phyloP scores from a whole-genome alignment of 2,797 vertebrate genomes.

The Clarias platycephalus region DNA sequence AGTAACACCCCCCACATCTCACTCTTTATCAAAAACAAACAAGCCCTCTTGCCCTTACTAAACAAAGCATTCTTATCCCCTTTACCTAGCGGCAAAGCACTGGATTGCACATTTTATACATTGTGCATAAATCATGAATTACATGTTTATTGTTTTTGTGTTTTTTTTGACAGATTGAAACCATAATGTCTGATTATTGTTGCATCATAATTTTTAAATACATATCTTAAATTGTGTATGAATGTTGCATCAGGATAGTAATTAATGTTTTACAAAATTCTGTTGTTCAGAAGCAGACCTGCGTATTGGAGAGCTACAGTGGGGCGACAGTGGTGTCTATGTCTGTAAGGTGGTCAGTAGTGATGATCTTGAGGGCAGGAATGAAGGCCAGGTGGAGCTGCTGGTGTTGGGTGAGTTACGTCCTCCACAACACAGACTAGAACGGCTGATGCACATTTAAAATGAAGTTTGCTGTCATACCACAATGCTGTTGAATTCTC shows the following conservation, averaged over 20 bases:
- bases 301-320: slow-evolving; percentile 89
- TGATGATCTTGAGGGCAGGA: slow-evolving; percentile 90
- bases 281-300: slow-evolving; percentile 86
- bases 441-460: neutral
- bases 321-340: slow-evolving; percentile 97
- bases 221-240: neutral
- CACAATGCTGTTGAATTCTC: neutral
- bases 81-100: slow-evolving; percentile 34
- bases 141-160: neutral
- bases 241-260: neutral
- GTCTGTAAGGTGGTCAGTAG: slow-evolving; percentile 89
- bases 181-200: neutral
- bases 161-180: neutral
- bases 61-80: slow-evolving; percentile 39
- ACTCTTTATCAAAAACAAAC: slow-evolving; percentile 59
- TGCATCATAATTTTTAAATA: neutral
- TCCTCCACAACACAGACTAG: neutral
- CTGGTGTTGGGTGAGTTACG: slow-evolving; percentile 87
- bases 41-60: slow-evolving; percentile 48
- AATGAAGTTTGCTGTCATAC: neutral
- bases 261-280: neutral
- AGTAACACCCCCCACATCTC: slow-evolving; percentile 40
- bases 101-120: slow-evolving; percentile 20
- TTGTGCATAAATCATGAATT: slow-evolving; percentile 16
- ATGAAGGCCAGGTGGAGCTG: slow-evolving; percentile 88